These are phyloP conservation scores for Timandra comae DNA, from an alignment of 2,888 invertebrate genomes.

Conservation along the genomic window DNA sequence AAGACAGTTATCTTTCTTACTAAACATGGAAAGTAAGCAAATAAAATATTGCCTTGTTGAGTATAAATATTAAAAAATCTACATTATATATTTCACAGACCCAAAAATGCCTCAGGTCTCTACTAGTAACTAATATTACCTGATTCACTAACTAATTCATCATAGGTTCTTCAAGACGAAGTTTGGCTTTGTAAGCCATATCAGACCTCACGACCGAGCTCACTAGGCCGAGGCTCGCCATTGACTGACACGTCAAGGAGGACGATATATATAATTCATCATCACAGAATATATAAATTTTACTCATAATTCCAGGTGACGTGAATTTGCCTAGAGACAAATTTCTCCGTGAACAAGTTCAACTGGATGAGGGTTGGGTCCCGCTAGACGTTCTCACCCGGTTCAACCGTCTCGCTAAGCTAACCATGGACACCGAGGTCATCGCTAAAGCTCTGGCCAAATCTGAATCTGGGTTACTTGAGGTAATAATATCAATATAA, in stretches of 20 bases:
- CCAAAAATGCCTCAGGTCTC: neutral
- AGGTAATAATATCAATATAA: slow-evolving; percentile 71
- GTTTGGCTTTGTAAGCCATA: too few relatives aligned
- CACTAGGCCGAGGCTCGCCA: too few relatives aligned
- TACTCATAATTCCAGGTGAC: slow-evolving; percentile 83
- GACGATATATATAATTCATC: neutral
- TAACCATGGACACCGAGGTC: slow-evolving; percentile 81
- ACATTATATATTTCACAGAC: neutral
- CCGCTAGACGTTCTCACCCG: slow-evolving; percentile 87
- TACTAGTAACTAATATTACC: neutral
- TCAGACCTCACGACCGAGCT: too few relatives aligned
- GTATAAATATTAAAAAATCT: neutral
- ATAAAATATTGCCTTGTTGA: too few relatives aligned
- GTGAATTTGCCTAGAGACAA: slow-evolving; percentile 94
- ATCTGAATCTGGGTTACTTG: slow-evolving; percentile 83
- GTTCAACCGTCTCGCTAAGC: slow-evolving; percentile 89
- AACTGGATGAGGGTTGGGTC: slow-evolving; percentile 94
- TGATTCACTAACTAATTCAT: neutral
- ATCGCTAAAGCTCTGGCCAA: slow-evolving; percentile 86
- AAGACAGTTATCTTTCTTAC: too few relatives aligned
- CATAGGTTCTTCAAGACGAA: neutral
- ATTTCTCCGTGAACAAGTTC: slow-evolving; percentile 91
- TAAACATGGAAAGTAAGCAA: too few relatives aligned
- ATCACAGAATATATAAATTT: neutral
- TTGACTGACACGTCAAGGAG: too few relatives aligned